phyloP scores from a whole-genome alignment of 2,888 invertebrate species.

The Catocala sponsa region DNA sequence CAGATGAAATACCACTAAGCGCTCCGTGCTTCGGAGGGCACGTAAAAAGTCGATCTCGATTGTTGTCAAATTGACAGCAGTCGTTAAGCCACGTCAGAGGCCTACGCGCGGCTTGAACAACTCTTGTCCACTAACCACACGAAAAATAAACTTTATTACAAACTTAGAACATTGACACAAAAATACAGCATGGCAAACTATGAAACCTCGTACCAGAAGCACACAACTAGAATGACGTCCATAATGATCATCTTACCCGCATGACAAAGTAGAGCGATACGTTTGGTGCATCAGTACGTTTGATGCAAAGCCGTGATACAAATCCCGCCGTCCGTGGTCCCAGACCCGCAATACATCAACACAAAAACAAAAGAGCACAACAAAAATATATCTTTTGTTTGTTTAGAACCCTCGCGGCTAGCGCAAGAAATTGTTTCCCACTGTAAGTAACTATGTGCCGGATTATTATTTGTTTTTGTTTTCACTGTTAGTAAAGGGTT shows the following conservation, averaged over 20 bases:
- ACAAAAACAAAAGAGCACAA: slow-evolving; percentile 50
- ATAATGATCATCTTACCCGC: neutral
- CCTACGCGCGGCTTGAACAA: too few species aligned
- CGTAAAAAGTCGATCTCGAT: too few species aligned
- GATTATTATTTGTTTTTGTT: slow-evolving; percentile 52
- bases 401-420: slow-evolving; percentile 62
- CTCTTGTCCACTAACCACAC: too few species aligned
- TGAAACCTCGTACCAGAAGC: too few species aligned
- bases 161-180: too few species aligned
- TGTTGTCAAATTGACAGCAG: too few species aligned
- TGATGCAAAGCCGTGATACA: slow-evolving; percentile 85
- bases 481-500: slow-evolving; percentile 33
- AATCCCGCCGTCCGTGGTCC: slow-evolving; percentile 41
- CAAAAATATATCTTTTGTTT: slow-evolving; percentile 59
- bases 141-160: too few species aligned
- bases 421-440: slow-evolving; percentile 63
- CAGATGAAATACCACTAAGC: too few species aligned
- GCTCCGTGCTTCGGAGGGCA: too few species aligned
- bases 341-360: slow-evolving; percentile 59
- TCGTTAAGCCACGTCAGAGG: too few species aligned
- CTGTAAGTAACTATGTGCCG: slow-evolving; percentile 46
- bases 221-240: too few species aligned
- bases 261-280: slow-evolving; percentile 5
- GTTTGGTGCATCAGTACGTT: slow-evolving; percentile 62
- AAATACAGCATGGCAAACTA: too few species aligned